Conservation (phyloP, 2,113 vertebrate species). For the Cyphomyrus discorhynchus region DNA sequence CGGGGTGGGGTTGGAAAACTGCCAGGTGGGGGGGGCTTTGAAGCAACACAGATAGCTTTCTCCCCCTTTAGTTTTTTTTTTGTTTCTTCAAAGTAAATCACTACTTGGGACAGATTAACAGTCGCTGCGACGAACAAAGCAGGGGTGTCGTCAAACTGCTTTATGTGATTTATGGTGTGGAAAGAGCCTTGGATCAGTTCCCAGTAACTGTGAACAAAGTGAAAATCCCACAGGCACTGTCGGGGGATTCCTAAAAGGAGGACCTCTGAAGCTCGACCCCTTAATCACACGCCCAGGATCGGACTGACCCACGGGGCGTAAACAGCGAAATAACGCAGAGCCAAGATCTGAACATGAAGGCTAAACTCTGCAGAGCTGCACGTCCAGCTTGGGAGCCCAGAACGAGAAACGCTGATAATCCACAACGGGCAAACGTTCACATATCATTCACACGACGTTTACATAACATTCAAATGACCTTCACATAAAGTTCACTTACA, state of each 20-base stretch:
- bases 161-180: neutral
- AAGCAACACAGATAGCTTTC: neutral
- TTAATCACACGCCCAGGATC: neutral
- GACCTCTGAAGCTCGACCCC: neutral
- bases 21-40: neutral
- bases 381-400: neutral
- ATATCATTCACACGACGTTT: conserved; percentile 15
- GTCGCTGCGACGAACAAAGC: neutral
- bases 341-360: neutral
- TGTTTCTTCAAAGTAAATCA: neutral
- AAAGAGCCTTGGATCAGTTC: neutral
- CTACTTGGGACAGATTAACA: neutral
- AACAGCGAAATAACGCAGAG: neutral
- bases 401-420: neutral
- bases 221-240: neutral
- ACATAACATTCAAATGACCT: conserved; percentile 10
- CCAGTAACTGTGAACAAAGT: neutral
- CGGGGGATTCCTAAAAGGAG: neutral
- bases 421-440: neutral
- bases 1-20: neutral
- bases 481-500: neutral
- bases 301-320: neutral
- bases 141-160: neutral
- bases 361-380: neutral
- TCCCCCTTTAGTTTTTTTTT: too few species aligned